Evolutionary conservation across 2,797 vertebrate genomes (phyloP).

Genomic region (Miichthys miiuy): DNA sequence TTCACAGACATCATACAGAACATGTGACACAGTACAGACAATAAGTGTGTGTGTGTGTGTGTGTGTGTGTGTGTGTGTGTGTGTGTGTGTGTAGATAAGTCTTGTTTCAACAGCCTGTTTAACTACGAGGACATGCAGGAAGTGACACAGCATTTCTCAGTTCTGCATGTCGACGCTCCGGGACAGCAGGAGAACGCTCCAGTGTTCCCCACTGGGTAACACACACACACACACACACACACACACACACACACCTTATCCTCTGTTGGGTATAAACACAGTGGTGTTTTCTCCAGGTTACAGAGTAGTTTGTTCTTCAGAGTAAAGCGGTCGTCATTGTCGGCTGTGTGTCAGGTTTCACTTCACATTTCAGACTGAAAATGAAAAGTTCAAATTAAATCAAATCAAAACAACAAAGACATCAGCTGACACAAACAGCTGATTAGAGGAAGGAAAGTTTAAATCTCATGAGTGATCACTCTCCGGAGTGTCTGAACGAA

Average conservation of each 20-base stretch:
- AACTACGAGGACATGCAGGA: conserved; percentile 99
- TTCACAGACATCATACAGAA: neutral
- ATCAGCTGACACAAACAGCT: neutral
- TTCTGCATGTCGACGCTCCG: conserved; percentile 94
- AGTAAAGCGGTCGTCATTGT: too few species aligned
- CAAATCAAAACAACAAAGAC: neutral
- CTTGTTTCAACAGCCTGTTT: conserved; percentile 96
- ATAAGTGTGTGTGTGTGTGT: conserved; percentile 14
- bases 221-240: conserved; percentile 44
- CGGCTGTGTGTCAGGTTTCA: too few species aligned
- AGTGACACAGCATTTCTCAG: conserved; percentile 95
- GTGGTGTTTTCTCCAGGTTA: neutral
- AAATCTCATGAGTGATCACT: neutral
- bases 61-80: conserved; percentile 16
- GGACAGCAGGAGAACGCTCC: conserved; percentile 95
- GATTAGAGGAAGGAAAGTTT: neutral
- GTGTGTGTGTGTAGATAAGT: conserved; percentile 88
- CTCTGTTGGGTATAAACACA: neutral
- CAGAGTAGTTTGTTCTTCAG: neutral
- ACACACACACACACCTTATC: neutral
- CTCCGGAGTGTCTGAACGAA: neutral
- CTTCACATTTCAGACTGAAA: neutral
- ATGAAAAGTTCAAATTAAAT: neutral
- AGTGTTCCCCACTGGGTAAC: conserved; percentile 85
- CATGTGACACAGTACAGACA: neutral